Base-by-base conservation (phyloP, 2,113 vertebrate genomes). In the Vimba vimba region DNA sequence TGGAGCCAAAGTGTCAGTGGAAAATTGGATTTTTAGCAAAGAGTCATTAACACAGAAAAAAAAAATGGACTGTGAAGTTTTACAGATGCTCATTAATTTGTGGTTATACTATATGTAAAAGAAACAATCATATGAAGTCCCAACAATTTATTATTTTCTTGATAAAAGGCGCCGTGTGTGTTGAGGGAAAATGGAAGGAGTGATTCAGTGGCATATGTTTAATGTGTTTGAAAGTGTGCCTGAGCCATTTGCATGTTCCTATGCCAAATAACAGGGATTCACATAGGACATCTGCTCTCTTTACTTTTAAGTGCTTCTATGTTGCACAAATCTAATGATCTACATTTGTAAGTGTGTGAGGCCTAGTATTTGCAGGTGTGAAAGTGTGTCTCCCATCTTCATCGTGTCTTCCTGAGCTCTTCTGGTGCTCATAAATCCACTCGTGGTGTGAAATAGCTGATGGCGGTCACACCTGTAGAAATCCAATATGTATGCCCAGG, bases 381-480 rank as follows among this genome's bases (percentile, higher is more conserved):
- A 45, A 47, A 50, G 33, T 80, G 47, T 83, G 45, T 76, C 8
- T 84, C 19, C 66, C 74, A 77, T 69, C 88, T 76, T 68, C 27
- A 64, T 60, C 76, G 74, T 80, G 87, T 74, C 10, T 85, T 80
- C 60, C 71, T 76, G 59, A 66, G 21, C 47, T 73, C 82, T 78
- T 69, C 50, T 87, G 76, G 57, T 77, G 75, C 68, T 88, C 50
- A 69, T 86, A 91, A 93, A 93, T 90, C 93, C 89, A 39, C 71
- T 88, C 90, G 52, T 50, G 81, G 87, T 91, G 73, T 88, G 90
- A 93, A 88, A 91, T 92, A 92, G 91, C 88, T 88, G 85, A 89
- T 89, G 39, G 52, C 74, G 59, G 92, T 94, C 91, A 93, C 92
- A 93, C 89, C 91, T 92, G 90, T 88, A 91, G 88, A 94, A 93